Evolutionary conservation across 1,140 invertebrate genomes (phyloP).

Genomic region (Saccostrea cuccullata): DNA sequence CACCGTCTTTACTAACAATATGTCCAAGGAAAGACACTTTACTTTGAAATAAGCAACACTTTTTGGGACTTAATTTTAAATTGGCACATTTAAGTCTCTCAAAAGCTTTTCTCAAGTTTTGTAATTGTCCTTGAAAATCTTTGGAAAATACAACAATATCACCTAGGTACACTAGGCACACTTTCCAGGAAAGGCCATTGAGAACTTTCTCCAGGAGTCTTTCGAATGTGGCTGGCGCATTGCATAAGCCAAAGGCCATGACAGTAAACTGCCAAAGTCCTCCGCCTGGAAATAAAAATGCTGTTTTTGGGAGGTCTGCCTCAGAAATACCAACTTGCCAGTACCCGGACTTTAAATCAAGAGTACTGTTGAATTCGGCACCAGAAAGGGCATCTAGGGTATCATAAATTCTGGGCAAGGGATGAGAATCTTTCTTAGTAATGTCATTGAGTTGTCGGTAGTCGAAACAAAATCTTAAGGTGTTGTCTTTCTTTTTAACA

Average conservation of each 20-base stretch:
- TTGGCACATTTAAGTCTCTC: slow-evolving; percentile 51
- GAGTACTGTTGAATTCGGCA: too few relatives aligned
- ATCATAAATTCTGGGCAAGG: too few relatives aligned
- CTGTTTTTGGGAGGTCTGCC: slow-evolving; percentile 46
- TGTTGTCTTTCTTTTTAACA: slow-evolving; percentile 41
- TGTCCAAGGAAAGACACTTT: slow-evolving; percentile 42
- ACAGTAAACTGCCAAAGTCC: too few relatives aligned
- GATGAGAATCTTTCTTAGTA: too few relatives aligned
- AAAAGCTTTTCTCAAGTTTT: slow-evolving; percentile 52
- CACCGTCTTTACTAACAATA: slow-evolving; percentile 29
- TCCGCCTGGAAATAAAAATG: slow-evolving; percentile 51
- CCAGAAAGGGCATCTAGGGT: too few relatives aligned
- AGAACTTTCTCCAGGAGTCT: too few relatives aligned
- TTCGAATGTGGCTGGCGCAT: too few relatives aligned
- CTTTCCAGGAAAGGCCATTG: too few relatives aligned
- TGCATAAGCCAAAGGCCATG: too few relatives aligned
- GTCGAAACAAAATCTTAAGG: background rate
- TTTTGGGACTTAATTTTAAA: slow-evolving; percentile 60
- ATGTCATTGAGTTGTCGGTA: too few relatives aligned
- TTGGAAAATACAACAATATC: slow-evolving; percentile 54
- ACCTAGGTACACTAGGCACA: too few relatives aligned
- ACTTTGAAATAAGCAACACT: slow-evolving; percentile 58
- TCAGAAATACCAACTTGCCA: slow-evolving; percentile 28
- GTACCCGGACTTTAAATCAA: too few relatives aligned
- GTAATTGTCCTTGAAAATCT: slow-evolving; percentile 45